Conservation (phyloP, 23 tunicate species). For the Pegea sp. region DNA sequence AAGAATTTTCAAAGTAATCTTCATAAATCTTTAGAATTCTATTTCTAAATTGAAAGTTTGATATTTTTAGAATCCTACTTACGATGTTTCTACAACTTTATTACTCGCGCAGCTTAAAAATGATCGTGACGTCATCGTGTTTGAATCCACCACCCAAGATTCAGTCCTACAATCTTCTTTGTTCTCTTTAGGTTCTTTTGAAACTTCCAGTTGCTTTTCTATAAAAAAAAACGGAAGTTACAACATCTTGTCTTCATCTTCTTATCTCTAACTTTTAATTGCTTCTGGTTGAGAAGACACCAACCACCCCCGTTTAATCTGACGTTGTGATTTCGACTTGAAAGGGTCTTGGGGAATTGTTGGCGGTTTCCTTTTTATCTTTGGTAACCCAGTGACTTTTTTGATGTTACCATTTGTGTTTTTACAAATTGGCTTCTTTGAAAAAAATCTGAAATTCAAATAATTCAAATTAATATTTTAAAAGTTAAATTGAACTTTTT, state of each 20-base stretch:
- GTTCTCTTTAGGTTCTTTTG: no score
- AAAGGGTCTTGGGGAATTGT: constrained; percentile 36
- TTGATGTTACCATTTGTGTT: not conserved
- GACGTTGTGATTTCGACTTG: constrained; percentile 8
- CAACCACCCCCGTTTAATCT: constrained; percentile 29
- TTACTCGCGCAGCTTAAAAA: no score
- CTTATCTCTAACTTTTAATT: not conserved
- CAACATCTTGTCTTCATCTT: not conserved
- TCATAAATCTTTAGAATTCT: no score
- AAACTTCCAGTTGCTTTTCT: no score
- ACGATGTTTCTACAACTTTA: no score
- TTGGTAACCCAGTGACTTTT: not conserved
- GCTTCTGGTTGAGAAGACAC: not conserved
- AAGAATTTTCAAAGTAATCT: no score
- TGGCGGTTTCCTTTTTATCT: constrained; percentile 15
- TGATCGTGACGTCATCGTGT: no score
- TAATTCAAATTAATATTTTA: not conserved
- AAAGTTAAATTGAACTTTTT: no score
- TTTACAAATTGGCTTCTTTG: not conserved
- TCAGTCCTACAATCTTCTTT: no score
- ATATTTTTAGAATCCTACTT: no score
- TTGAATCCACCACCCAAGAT: no score
- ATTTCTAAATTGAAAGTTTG: no score
- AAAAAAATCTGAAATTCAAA: not conserved
- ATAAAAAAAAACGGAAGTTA: not conserved